Evolutionary conservation across 2,113 vertebrate species (phyloP).

Genomic region (Mesoclemmys tuberculata): DNA sequence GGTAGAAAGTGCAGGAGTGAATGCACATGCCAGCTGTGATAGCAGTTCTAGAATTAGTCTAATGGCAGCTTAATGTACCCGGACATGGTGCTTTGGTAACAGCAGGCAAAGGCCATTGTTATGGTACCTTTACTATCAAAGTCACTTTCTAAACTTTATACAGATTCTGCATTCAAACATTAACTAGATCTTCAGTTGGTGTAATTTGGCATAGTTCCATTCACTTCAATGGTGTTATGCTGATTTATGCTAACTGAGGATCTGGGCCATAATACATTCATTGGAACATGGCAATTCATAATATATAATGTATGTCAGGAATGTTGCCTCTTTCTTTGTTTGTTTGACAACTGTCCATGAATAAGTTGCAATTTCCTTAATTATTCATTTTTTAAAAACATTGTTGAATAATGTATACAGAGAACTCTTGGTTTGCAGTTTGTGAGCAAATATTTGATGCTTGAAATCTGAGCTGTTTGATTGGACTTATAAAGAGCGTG

Average conservation of each 20-base stretch:
- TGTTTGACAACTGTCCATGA: neutral
- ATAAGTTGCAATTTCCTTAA: neutral
- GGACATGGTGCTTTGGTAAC: too few relatives aligned
- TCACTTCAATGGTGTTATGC: neutral
- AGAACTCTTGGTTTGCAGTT: neutral
- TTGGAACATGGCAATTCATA: neutral
- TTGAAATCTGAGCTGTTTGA: conserved; percentile 23
- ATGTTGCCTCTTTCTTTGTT: neutral
- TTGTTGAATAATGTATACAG: neutral
- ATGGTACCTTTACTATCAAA: neutral
- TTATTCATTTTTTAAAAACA: conserved; percentile 6
- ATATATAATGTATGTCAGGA: neutral
- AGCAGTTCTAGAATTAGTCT: too few relatives aligned
- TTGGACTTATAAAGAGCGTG: neutral
- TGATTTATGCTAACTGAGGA: neutral
- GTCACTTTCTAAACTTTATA: neutral
- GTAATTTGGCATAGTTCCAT: neutral
- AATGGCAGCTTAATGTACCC: neutral
- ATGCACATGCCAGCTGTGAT: too few relatives aligned
- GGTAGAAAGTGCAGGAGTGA: too few relatives aligned
- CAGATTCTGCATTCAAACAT: neutral
- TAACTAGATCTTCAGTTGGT: neutral
- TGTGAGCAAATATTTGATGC: neutral
- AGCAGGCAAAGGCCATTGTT: neutral
- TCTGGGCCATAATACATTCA: neutral